Evolutionary conservation across 2,888 invertebrate species (phyloP), one percentile per base, ranked within the genome.

Genomic region (Noctua janthe): DNA sequence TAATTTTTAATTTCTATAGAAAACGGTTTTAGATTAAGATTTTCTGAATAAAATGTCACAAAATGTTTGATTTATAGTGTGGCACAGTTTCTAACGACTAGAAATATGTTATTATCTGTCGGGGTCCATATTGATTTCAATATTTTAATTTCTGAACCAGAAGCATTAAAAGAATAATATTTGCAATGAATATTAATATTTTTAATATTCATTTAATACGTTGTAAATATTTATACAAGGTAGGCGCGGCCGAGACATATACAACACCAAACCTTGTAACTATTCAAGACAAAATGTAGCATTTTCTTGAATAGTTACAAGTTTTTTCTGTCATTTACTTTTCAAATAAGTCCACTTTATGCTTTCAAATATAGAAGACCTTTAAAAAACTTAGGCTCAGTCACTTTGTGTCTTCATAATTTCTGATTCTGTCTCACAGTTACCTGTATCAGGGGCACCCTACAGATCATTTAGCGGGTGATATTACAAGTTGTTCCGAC

Each of bases 401-500:
- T 56, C 11, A 56, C 23, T 59, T n/a, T n/a, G 1, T 71, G 2
- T 35, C 2, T 35, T 66, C 6, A 23, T 29, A 17, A 23, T 17
- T 43, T 51, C 1, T 23, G 4, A n/a, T 62, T 75, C 39, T 71
- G 75, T 81, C 73, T n/a, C 39, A 20, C 66, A 17, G 47, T 20
- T 8, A 15, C 11, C 5, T 29, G 3, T 7, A 3, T 35, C 10
- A 78, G 84, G 88, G 86, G 29, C 77, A 85, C 85, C 84, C 86
- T 89, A 89, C 82, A 56, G 17, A 80, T 81, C 89, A 90, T 92
- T 92, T 91, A 93, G 94, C 95, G 93, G 91, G 92, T 91, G 91
- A 92, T 90, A 93, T 93, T 92, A 93, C 92, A 92, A 89, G 88
- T 89, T 90, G 93, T 94, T 94, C 93, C 94, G 94, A 93, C 93